Evolutionary conservation across 2,113 vertebrate species (phyloP).

Genomic region (Megaleporinus macrocephalus): DNA sequence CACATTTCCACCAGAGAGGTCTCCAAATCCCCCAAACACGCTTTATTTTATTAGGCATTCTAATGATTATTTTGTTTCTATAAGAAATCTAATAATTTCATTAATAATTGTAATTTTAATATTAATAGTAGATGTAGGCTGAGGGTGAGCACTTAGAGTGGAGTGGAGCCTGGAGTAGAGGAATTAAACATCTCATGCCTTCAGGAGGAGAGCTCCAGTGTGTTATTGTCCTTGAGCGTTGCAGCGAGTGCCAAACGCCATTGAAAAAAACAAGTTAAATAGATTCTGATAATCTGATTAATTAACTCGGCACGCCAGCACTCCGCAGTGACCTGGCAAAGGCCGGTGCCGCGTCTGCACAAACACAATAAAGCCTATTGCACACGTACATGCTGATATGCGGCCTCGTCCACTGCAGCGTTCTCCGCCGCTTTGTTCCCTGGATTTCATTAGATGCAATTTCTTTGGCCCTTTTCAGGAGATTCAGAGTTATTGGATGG

Average conservation of each 20-base stretch:
- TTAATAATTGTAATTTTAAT: too few species aligned
- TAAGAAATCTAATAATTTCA: too few species aligned
- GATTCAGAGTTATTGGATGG: not conserved
- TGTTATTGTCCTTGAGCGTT: conserved; percentile 35
- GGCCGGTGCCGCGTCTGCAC: not conserved
- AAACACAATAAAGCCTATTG: conserved; percentile 15
- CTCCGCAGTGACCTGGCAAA: conserved; percentile 9
- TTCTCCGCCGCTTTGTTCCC: not conserved
- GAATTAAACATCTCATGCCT: not conserved
- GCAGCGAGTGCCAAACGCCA: not conserved
- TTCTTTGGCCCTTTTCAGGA: not conserved
- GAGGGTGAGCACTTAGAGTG: too few species aligned
- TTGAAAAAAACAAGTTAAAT: conserved; percentile 11
- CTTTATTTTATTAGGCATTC: too few species aligned
- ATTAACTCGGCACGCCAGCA: conserved; percentile 30
- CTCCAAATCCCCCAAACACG: too few species aligned
- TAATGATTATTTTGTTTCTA: too few species aligned
- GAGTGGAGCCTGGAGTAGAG: not conserved
- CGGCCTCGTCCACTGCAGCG: not conserved
- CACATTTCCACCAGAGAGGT: too few species aligned
- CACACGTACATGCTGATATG: conserved; percentile 7
- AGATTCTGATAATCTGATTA: conserved; percentile 36
- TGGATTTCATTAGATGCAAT: conserved; percentile 8
- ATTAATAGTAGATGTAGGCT: too few species aligned
- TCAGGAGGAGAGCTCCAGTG: not conserved